Base-by-base conservation (phyloP, 1,140 invertebrate species). In the Conus betulinus region DNA sequence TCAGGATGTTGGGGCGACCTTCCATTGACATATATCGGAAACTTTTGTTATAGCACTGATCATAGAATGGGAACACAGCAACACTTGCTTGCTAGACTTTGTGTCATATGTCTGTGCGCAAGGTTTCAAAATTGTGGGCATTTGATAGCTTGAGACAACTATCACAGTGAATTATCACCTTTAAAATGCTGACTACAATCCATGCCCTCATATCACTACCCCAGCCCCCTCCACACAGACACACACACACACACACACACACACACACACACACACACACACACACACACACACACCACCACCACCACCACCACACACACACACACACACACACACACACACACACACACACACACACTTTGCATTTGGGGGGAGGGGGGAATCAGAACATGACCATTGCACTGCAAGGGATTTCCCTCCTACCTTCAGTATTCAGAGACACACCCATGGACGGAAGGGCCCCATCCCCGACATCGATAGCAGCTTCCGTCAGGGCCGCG, bases 1-100 rank as follows among this genome's bases (percentile, higher is more conserved):
- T 90, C 53, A 93, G 13, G 13, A 93, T 92, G 60, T 92, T 93
- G 39, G 92, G 88, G 53, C 83, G 90, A 20, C 92, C 92, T 91
- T 82, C 7, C 83, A 71, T 39, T 39, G 39, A 39, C 39, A 39
- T 39, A 39, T 39, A 39, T 39, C 39, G 3, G 39, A 39, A 39
- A 39, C 39, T 39, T 39, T 39, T 39, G 39, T 39, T 39, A 39
- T 1, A 39, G 39, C 39, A 39, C 39, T 39, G 39, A 39, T 39
- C 39, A 39, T 39, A 39, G 39, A 39, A 39, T 39, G 39, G 39
- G 39, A 39, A 39, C 39, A 39, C 39, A 39, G 39, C 39, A 0
- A 39, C 39, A 39, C 39, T 39, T 39, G 39, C 39, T 39, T 1
- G 39, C 39, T 39, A 39, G 0, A 39, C 39, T 39, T 39, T 39